Evolutionary conservation across 2,797 vertebrate species (phyloP).

Genomic region (Sarcoramphus papa): DNA sequence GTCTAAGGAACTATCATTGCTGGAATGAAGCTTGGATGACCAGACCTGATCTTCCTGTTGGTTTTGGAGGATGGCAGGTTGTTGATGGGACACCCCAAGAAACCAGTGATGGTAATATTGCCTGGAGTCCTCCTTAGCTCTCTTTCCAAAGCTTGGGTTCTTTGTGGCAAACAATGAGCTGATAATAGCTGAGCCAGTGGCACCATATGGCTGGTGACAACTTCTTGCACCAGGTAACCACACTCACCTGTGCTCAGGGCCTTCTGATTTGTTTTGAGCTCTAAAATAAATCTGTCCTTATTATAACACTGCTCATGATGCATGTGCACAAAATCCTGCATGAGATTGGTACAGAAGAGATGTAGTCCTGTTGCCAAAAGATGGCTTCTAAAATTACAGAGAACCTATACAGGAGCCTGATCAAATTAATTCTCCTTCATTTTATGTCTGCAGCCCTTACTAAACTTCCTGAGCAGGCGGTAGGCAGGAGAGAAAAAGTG

Average conservation of each 20-base stretch:
- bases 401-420: background rate
- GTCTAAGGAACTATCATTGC: slow-evolving; percentile 94
- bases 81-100: slow-evolving; percentile 97
- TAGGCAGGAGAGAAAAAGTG: background rate
- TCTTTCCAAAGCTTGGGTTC: background rate
- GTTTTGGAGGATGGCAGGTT: slow-evolving; percentile 94
- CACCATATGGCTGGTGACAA: background rate
- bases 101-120: slow-evolving; percentile 87
- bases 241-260: background rate
- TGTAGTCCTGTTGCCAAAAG: background rate
- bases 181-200: background rate
- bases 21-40: slow-evolving; percentile 97
- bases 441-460: background rate
- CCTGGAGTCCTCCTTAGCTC: background rate
- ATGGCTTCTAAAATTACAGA: background rate
- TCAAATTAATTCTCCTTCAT: background rate
- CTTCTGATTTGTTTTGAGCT: background rate
- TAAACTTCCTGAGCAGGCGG: background rate
- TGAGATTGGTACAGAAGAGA: background rate
- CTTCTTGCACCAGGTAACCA: background rate
- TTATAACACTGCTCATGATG: background rate
- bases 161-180: background rate
- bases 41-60: slow-evolving; percentile 89
- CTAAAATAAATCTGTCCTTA: background rate
- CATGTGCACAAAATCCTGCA: background rate